Evolutionary conservation across 2,888 invertebrate genomes (phyloP).

Genomic region (Electrophaes corylata): DNA sequence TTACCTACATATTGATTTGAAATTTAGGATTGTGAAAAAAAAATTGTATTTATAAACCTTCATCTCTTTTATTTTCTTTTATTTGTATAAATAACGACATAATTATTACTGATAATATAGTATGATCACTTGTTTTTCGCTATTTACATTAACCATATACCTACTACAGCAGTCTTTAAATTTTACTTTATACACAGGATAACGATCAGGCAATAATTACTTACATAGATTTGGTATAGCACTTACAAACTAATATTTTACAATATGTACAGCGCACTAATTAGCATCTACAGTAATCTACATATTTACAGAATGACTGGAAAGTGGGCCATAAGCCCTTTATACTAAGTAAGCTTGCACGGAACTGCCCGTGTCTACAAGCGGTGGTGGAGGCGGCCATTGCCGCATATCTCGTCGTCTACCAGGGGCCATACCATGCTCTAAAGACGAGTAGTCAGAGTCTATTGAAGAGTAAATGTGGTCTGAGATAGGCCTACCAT

Average conservation of each 20-base stretch:
- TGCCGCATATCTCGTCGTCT: slow-evolving; percentile 74
- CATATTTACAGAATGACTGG: slow-evolving; percentile 79
- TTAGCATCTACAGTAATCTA: slow-evolving; percentile 60
- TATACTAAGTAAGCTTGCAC: slow-evolving; percentile 90
- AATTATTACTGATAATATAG: slow-evolving; percentile 76
- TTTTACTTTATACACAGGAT: slow-evolving; percentile 83
- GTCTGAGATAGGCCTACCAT: slow-evolving; percentile 91
- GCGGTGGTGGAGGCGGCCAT: slow-evolving; percentile 78
- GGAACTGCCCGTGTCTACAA: slow-evolving; percentile 76
- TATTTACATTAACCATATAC: slow-evolving; percentile 83
- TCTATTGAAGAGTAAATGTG: slow-evolving; percentile 96
- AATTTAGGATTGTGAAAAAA: slow-evolving; percentile 48
- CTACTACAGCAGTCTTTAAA: slow-evolving; percentile 86
- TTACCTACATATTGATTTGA: not conserved
- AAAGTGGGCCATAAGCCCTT: slow-evolving; percentile 68
- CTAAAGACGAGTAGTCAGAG: slow-evolving; percentile 93
- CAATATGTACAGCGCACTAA: slow-evolving; percentile 78
- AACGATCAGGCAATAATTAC: slow-evolving; percentile 82
- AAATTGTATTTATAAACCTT: slow-evolving; percentile 72
- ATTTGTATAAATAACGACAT: slow-evolving; percentile 83
- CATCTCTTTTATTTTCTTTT: slow-evolving; percentile 73
- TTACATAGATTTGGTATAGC: slow-evolving; percentile 84
- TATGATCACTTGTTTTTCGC: slow-evolving; percentile 81
- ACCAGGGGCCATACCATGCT: slow-evolving; percentile 86
- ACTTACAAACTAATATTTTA: slow-evolving; percentile 76